Conservation (phyloP, 1,140 invertebrate species). For the Drosophila nigrodunni region DNA sequence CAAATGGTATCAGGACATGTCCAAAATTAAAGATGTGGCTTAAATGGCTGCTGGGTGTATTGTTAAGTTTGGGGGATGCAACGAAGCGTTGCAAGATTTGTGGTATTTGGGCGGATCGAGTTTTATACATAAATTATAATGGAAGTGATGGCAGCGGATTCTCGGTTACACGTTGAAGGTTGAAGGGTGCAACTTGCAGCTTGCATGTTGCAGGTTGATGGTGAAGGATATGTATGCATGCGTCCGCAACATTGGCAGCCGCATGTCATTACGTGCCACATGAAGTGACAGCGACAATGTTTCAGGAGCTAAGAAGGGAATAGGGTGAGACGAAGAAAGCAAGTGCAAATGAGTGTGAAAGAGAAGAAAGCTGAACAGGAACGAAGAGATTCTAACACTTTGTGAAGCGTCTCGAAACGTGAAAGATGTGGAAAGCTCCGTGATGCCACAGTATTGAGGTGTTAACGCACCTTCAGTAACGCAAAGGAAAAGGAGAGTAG, state of each 20-base stretch:
- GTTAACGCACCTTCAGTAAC: constrained; percentile 57
- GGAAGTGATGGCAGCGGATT: constrained; percentile 19
- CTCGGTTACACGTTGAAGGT: constrained; percentile 15
- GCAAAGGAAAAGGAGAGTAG: neutral
- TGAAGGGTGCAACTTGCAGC: constrained; percentile 13
- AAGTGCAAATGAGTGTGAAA: neutral
- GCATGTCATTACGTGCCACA: constrained; percentile 77
- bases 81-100: constrained; percentile 68
- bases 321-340: no score
- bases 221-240: constrained; percentile 26
- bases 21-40: constrained; percentile 50
- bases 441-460: constrained; percentile 55
- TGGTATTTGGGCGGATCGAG: constrained; percentile 65
- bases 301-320: neutral
- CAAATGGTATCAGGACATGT: constrained; percentile 2
- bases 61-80: constrained; percentile 31
- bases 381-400: constrained; percentile 19
- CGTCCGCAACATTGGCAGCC: constrained; percentile 72
- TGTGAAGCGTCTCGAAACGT: constrained; percentile 58
- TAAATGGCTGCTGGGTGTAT: constrained; percentile 26
- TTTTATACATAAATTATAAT: constrained; percentile 68
- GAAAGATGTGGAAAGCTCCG: constrained; percentile 24
- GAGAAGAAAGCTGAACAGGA: neutral
- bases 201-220: constrained; percentile 35
- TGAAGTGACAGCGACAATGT: constrained; percentile 35